A percentile compares a stretch with the other conserved stretches of the same genome.
phyloP scores from a whole-genome alignment of 1,140 invertebrate genomes.

The Macrosteles quadrilineatus region DNA sequence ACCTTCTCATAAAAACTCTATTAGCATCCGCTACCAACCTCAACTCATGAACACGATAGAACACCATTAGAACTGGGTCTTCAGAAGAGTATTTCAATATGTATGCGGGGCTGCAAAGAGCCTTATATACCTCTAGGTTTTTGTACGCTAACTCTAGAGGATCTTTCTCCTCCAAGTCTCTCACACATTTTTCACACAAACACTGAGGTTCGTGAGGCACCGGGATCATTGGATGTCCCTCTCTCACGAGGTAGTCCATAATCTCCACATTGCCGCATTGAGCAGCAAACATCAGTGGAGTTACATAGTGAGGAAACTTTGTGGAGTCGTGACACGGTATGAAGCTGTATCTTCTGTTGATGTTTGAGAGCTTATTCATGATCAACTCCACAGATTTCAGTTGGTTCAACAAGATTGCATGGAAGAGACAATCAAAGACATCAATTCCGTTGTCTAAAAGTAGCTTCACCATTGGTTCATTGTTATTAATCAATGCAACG shows the following conservation, averaged over 20 bases:
- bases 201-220: constrained; percentile 64
- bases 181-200: constrained; percentile 57
- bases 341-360: constrained; percentile 8
- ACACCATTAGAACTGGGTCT: constrained; percentile 67
- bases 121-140: constrained; percentile 59
- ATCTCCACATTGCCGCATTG: constrained; percentile 70
- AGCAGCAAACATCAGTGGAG: constrained; percentile 70
- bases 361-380: constrained; percentile 50
- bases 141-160: constrained; percentile 53
- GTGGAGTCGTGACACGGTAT: constrained; percentile 25
- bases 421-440: constrained; percentile 56
- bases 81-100: constrained; percentile 60
- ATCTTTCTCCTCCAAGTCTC: constrained; percentile 50
- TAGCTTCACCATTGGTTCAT: constrained; percentile 56
- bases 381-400: constrained; percentile 53
- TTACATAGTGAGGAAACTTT: constrained; percentile 69
- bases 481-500: constrained; percentile 55
- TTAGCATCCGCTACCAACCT: constrained; percentile 52
- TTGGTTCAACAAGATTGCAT: constrained; percentile 57
- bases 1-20: constrained; percentile 59
- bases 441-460: constrained; percentile 55
- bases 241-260: constrained; percentile 63
- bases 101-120: constrained; percentile 65
- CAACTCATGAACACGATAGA: constrained; percentile 60
- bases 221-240: constrained; percentile 55